Evolutionary conservation across 1,140 invertebrate species (phyloP).

Genomic region (Lucilia sericata): DNA sequence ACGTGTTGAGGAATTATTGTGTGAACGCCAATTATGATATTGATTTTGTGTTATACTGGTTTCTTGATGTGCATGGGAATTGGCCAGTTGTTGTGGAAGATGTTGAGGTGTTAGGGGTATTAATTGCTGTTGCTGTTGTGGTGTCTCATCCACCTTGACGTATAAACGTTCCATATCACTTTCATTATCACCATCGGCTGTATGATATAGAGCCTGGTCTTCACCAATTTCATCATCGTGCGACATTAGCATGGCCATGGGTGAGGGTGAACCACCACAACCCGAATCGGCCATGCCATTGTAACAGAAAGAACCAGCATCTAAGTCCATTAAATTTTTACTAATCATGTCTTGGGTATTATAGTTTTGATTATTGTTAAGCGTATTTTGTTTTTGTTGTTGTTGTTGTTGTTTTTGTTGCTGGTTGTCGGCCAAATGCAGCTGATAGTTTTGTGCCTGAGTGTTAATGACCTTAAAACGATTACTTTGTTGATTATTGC

Average conservation of each 20-base stretch:
- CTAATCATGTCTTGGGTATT: slow-evolving; percentile 42
- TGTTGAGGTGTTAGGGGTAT: slow-evolving; percentile 46
- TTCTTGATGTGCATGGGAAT: slow-evolving; percentile 46
- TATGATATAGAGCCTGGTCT: slow-evolving; percentile 61
- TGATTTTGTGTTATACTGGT: slow-evolving; percentile 45
- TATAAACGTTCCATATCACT: slow-evolving; percentile 63
- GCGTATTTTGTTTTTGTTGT: slow-evolving; percentile 45
- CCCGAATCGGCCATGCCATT: slow-evolving; percentile 64
- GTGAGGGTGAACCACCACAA: slow-evolving; percentile 63
- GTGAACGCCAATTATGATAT: slow-evolving; percentile 37
- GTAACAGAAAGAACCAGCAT: slow-evolving; percentile 63
- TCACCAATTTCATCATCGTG: slow-evolving; percentile 57
- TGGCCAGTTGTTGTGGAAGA: slow-evolving; percentile 45
- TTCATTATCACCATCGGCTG: slow-evolving; percentile 62
- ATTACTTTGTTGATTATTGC: slow-evolving; percentile 58
- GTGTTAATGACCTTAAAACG: slow-evolving; percentile 58
- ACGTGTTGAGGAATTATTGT: slow-evolving; percentile 38
- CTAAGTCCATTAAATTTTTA: slow-evolving; percentile 61
- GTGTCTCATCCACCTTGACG: slow-evolving; percentile 61
- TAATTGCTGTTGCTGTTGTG: slow-evolving; percentile 50
- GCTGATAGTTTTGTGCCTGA: slow-evolving; percentile 43
- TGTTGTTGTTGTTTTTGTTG: slow-evolving; percentile 45
- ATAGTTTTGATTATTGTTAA: slow-evolving; percentile 49
- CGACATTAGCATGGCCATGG: slow-evolving; percentile 66
- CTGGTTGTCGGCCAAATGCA: slow-evolving; percentile 25